Percentiles rank a stretch among this genome's conserved stretches.
phyloP scores from a whole-genome alignment of 1,140 invertebrate species.

The Teleogryllus occipitalis region DNA sequence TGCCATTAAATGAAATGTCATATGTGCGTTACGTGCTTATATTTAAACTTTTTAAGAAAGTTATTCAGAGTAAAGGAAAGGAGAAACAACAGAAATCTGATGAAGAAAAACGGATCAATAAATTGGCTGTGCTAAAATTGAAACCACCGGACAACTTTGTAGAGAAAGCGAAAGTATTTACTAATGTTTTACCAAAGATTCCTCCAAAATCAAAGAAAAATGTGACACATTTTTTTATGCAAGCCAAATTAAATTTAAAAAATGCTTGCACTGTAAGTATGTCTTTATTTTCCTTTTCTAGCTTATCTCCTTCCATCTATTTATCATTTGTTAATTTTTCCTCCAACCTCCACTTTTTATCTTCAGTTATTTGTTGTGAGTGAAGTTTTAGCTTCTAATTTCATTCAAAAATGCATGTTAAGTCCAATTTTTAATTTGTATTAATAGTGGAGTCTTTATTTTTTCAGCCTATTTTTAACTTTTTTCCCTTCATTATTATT shows the following conservation, averaged over 20 bases:
- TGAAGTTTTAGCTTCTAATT: too few species aligned
- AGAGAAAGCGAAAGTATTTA: slow-evolving; percentile 10
- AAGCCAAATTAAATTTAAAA: slow-evolving; percentile 23
- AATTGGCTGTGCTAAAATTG: slow-evolving; percentile 22
- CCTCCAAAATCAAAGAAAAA: slow-evolving; percentile 22
- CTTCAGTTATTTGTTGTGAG: too few species aligned
- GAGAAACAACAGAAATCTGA: slow-evolving; percentile 14
- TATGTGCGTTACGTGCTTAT: slow-evolving; percentile 27
- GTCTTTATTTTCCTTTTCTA: background rate
- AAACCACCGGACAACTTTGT: slow-evolving; percentile 19
- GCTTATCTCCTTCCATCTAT: background rate
- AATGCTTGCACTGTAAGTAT: slow-evolving; percentile 20
- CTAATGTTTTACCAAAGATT: slow-evolving; percentile 21
- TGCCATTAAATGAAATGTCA: slow-evolving; percentile 18
- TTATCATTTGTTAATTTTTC: background rate
- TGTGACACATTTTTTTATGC: slow-evolving; percentile 23
- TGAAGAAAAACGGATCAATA: slow-evolving; percentile 23
- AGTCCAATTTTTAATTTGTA: too few species aligned
- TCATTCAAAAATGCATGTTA: too few species aligned
- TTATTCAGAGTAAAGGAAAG: slow-evolving; percentile 8
- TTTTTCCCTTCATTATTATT: too few species aligned
- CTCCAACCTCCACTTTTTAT: too few species aligned
- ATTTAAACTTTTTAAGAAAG: slow-evolving; percentile 29
- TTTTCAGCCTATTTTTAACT: too few species aligned
- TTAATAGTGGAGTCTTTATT: too few species aligned